A percentile compares a stretch with the other conserved stretches of the same genome.
phyloP scores from a whole-genome alignment of 2,113 vertebrate genomes.

The Elgaria multicarinata region DNA sequence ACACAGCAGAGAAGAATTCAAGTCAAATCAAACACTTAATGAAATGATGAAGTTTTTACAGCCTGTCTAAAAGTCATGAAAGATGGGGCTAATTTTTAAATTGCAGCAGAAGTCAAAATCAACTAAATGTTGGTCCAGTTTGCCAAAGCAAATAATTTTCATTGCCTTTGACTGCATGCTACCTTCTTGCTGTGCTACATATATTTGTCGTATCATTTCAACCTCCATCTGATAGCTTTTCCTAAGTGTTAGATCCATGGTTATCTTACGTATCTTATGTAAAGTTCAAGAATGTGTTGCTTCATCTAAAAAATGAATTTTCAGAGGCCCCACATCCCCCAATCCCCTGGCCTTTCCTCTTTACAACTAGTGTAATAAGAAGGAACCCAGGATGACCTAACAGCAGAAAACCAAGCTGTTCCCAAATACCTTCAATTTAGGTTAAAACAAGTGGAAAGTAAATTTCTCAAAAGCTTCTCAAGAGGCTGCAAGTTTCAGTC shows the following conservation, averaged over 20 bases:
- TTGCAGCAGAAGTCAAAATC: background rate
- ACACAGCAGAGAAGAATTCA: background rate
- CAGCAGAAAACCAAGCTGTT: conserved; percentile 1
- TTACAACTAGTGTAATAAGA: background rate
- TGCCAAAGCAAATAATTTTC: background rate
- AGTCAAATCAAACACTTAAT: background rate
- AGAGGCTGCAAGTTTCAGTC: conserved; percentile 23
- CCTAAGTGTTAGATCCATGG: background rate
- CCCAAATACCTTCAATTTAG: background rate
- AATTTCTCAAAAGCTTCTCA: conserved; percentile 11
- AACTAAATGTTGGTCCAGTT: background rate
- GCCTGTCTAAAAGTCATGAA: too few species aligned
- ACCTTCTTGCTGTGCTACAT: background rate
- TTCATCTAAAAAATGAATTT: background rate
- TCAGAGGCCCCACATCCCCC: background rate
- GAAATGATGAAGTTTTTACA: too few species aligned
- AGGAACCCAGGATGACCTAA: background rate
- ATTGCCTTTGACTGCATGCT: background rate
- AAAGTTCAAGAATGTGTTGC: background rate
- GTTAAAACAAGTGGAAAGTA: conserved; percentile 30
- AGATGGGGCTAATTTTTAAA: background rate
- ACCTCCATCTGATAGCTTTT: background rate
- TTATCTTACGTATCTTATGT: background rate
- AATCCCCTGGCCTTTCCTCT: too few species aligned
- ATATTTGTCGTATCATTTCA: background rate